These are phyloP conservation scores for Erebia ligea DNA, from an alignment of 2,888 invertebrate genomes.

Conservation along the genomic window DNA sequence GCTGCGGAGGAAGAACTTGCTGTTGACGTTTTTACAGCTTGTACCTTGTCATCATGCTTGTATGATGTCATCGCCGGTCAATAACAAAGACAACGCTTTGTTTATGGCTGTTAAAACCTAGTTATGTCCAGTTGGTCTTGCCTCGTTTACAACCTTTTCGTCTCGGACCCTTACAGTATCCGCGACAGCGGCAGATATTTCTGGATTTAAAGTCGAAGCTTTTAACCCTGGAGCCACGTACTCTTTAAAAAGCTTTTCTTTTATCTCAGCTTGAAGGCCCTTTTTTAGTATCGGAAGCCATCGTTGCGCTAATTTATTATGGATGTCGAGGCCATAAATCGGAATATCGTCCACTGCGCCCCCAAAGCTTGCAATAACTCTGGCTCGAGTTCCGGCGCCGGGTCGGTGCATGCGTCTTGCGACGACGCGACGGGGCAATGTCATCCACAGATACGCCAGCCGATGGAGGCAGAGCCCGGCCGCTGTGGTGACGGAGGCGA, in stretches of 20 bases:
- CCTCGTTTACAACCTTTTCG: conserved; percentile 22
- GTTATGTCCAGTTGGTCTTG: conserved; percentile 37
- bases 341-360: background rate
- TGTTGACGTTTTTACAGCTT: conserved; percentile 22
- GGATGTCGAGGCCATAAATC: conserved; percentile 8
- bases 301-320: conserved; percentile 10
- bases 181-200: conserved; percentile 31
- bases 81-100: conserved; percentile 28
- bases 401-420: background rate
- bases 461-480: background rate
- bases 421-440: background rate
- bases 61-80: conserved; percentile 25
- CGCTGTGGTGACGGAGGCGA: background rate
- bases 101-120: conserved; percentile 35
- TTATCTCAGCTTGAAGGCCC: background rate
- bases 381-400: background rate
- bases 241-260: conserved; percentile 11
- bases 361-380: background rate
- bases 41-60: conserved; percentile 30
- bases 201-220: conserved; percentile 34
- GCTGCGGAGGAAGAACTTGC: background rate
- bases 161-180: conserved; percentile 29
- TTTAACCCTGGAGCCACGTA: conserved; percentile 29
- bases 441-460: background rate
- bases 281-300: conserved; percentile 17